Percentiles rank a stretch among this genome's conserved stretches.
phyloP scores from a whole-genome alignment of 2,113 vertebrate genomes.

The Callaeas wilsoni region DNA sequence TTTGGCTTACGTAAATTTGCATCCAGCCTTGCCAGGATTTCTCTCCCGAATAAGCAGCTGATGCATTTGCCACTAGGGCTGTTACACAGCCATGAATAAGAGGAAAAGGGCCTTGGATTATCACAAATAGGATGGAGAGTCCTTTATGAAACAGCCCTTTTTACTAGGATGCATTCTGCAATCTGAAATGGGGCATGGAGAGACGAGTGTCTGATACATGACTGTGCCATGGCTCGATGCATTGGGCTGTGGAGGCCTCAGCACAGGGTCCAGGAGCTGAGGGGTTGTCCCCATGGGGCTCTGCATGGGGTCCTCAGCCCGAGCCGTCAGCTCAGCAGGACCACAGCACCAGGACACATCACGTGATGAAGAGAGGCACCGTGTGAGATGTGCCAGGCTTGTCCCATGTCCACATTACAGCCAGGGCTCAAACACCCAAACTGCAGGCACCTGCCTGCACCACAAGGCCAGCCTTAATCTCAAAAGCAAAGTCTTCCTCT shows the following conservation, averaged over 20 bases:
- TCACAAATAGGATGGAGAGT: background rate
- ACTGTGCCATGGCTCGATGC: background rate
- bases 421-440: background rate
- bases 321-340: background rate
- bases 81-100: background rate
- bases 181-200: background rate
- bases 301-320: background rate
- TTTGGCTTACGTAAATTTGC: background rate
- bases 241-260: background rate
- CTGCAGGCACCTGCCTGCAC: background rate
- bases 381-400: background rate
- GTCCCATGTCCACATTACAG: rapidly evolving
- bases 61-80: background rate
- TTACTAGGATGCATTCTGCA: background rate
- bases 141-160: background rate
- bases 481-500: background rate
- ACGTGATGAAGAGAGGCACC: background rate
- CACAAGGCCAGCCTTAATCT: background rate
- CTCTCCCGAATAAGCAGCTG: background rate
- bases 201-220: background rate
- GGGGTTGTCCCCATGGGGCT: background rate
- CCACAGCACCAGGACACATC: background rate
- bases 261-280: background rate
- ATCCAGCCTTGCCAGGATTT: background rate
- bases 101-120: background rate